These are phyloP conservation scores for Cichlasoma orientale DNA, from an alignment of 2,797 vertebrate species.

Conservation along the genomic window DNA sequence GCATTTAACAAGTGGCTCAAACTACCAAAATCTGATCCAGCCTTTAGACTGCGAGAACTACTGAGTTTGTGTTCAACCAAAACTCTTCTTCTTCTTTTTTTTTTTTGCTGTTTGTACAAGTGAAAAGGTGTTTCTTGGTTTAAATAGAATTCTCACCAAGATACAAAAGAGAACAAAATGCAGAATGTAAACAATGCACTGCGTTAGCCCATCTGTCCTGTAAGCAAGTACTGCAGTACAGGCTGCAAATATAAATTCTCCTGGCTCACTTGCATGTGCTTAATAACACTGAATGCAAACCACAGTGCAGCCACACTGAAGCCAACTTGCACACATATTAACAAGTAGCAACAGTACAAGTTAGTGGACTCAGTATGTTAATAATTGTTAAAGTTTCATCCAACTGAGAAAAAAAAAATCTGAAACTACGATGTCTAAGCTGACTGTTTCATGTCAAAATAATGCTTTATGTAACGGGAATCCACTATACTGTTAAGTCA, in stretches of 20 bases:
- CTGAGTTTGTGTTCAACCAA: not conserved
- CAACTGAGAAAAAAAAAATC: not conserved
- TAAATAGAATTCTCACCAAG: not conserved
- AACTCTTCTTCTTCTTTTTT: not conserved
- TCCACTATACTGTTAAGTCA: not conserved
- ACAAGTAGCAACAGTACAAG: not conserved
- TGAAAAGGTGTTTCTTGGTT: not conserved
- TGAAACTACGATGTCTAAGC: not conserved
- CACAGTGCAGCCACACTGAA: not conserved
- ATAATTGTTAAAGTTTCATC: not conserved
- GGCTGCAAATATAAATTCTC: not conserved
- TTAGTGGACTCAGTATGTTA: not conserved
- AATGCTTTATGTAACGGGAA: not conserved
- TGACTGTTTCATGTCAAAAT: not conserved
- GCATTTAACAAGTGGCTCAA: not conserved
- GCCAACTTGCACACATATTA: not conserved
- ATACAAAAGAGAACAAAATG: not conserved
- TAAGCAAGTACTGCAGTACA: not conserved
- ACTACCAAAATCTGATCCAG: not conserved
- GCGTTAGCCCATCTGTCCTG: not conserved
- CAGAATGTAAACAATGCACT: not conserved
- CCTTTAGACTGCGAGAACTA: not conserved
- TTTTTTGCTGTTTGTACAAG: not conserved
- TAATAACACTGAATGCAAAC: not conserved
- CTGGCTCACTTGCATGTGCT: not conserved